phyloP scores from a whole-genome alignment of 1,140 invertebrate genomes.

The Aphaenogaster floridana region DNA sequence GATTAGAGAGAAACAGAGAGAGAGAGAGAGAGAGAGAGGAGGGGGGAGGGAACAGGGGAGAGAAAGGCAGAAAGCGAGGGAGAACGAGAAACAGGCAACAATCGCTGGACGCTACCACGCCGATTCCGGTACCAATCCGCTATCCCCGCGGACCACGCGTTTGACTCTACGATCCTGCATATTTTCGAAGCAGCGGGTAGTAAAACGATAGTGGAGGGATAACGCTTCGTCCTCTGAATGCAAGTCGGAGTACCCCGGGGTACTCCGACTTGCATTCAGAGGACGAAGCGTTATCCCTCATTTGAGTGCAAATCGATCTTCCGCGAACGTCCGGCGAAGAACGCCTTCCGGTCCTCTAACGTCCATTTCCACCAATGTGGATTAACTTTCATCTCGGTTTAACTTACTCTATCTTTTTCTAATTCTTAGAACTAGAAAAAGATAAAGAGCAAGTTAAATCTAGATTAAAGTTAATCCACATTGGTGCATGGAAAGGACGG shows the following conservation, averaged over 20 bases:
- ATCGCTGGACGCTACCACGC: constrained; percentile 65
- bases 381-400: too few species aligned
- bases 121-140: constrained; percentile 56
- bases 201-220: background rate
- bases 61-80: constrained; percentile 31
- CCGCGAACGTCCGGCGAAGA: background rate
- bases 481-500: too few species aligned
- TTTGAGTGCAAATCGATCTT: background rate
- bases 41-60: constrained; percentile 17
- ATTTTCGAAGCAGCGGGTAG: background rate
- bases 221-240: too few species aligned
- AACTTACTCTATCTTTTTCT: too few species aligned
- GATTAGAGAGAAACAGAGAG: constrained; percentile 42
- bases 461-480: too few species aligned
- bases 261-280: background rate
- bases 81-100: constrained; percentile 14
- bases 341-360: background rate
- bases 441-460: too few species aligned
- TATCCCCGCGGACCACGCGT: constrained; percentile 29
- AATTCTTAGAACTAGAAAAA: too few species aligned
- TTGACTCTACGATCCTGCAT: background rate
- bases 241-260: too few species aligned
- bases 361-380: too few species aligned
- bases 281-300: background rate
- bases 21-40: background rate